Percentiles rank a stretch among this genome's conserved stretches.
These are phyloP conservation scores for Plectrocnemia conspersa DNA, from an alignment of 1,140 invertebrate species.

Conservation along the genomic window DNA sequence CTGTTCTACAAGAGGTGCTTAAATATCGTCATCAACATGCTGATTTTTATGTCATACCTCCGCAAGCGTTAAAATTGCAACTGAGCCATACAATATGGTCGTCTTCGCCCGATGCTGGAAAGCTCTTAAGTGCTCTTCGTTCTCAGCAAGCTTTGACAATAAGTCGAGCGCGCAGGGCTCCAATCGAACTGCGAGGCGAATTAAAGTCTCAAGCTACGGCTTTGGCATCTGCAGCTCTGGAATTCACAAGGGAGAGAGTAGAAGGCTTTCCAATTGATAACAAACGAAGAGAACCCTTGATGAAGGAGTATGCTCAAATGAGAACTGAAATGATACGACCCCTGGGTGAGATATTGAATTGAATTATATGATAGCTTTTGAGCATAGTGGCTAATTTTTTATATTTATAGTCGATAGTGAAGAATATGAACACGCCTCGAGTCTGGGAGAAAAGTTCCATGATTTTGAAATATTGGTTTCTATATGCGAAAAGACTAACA, in stretches of 20 bases:
- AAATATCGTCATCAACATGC: conserved; percentile 56
- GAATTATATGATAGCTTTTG: background rate
- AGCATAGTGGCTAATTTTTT: conserved; percentile 4
- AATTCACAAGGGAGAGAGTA: conserved; percentile 67
- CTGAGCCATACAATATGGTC: conserved; percentile 66
- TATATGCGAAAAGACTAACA: conserved; percentile 72
- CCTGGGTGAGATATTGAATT: conserved; percentile 43
- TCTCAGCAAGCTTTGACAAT: conserved; percentile 40
- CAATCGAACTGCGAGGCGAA: conserved; percentile 44
- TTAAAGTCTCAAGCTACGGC: conserved; percentile 68
- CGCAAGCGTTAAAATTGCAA: conserved; percentile 38
- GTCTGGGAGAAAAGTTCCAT: conserved; percentile 84
- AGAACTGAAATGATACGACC: conserved; percentile 60
- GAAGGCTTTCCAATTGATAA: conserved; percentile 53
- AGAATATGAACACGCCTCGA: conserved; percentile 74
- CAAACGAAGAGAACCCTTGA: conserved; percentile 4
- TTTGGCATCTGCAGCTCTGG: conserved; percentile 71
- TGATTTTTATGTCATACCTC: conserved; percentile 45
- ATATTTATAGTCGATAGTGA: conserved; percentile 62
- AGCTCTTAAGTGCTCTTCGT: conserved; percentile 50
- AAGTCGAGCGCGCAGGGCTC: conserved; percentile 16
- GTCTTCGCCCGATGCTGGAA: conserved; percentile 49
- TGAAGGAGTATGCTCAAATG: conserved; percentile 26
- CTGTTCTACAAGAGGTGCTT: conserved; percentile 55
- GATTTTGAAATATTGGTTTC: conserved; percentile 80